Percentiles rank a stretch among this genome's conserved stretches.
Evolutionary conservation across 1,140 invertebrate species (phyloP).

Genomic region (Lucilia cuprina): DNA sequence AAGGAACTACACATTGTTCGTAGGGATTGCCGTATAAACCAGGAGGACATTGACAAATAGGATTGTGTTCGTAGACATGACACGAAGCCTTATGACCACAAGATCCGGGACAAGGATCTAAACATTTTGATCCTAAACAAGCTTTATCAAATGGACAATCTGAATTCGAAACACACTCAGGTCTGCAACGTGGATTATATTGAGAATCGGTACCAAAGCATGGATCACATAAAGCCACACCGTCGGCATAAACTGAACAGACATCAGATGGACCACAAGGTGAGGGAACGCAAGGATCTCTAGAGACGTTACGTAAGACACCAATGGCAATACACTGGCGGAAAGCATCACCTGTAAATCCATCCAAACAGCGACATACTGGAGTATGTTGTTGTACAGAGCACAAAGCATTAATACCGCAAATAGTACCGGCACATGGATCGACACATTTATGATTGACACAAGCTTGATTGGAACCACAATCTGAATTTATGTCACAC

Average conservation of each 20-base stretch:
- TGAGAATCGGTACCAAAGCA: slow-evolving; percentile 73
- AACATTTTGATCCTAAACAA: slow-evolving; percentile 77
- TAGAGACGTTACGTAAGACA: slow-evolving; percentile 67
- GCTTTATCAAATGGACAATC: slow-evolving; percentile 81
- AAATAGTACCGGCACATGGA: slow-evolving; percentile 77
- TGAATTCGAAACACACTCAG: slow-evolving; percentile 78
- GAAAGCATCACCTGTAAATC: slow-evolving; percentile 82
- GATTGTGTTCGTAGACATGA: slow-evolving; percentile 76
- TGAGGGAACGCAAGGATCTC: slow-evolving; percentile 74
- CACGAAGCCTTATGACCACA: slow-evolving; percentile 82
- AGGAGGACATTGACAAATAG: slow-evolving; percentile 76
- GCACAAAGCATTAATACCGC: slow-evolving; percentile 79
- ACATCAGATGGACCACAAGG: slow-evolving; percentile 80
- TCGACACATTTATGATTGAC: slow-evolving; percentile 78
- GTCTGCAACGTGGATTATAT: slow-evolving; percentile 75
- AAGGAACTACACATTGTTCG: slow-evolving; percentile 72
- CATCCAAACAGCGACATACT: slow-evolving; percentile 75
- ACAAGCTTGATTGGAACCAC: slow-evolving; percentile 76
- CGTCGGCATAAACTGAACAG: slow-evolving; percentile 73
- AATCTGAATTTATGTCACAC: slow-evolving; percentile 80
- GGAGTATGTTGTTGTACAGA: slow-evolving; percentile 78
- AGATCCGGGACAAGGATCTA: slow-evolving; percentile 82
- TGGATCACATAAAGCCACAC: slow-evolving; percentile 80
- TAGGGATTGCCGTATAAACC: slow-evolving; percentile 83
- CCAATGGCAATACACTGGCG: slow-evolving; percentile 74